Percentiles rank a stretch among this genome's conserved stretches.
phyloP scores from a whole-genome alignment of 2,888 invertebrate genomes.

The Aleiodes testaceus region DNA sequence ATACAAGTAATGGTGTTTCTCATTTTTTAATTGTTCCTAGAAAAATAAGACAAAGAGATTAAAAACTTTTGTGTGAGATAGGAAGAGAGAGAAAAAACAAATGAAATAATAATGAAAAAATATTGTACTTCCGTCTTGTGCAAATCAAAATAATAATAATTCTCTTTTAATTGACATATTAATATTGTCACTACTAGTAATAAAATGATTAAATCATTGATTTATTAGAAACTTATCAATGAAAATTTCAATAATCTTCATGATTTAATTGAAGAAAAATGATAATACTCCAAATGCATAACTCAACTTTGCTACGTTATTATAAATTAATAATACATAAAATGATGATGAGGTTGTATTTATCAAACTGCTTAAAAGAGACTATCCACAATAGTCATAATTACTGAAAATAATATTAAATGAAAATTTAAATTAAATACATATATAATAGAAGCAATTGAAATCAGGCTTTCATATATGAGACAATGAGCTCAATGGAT shows the following conservation, averaged over 20 bases:
- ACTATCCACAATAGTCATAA: constrained; percentile 26
- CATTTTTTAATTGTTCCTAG: constrained; percentile 24
- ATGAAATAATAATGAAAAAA: not conserved
- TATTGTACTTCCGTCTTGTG: constrained; percentile 22
- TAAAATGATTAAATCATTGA: not conserved
- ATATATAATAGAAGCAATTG: constrained; percentile 1
- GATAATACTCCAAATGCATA: constrained; percentile 14
- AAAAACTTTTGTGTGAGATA: not conserved
- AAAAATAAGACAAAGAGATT: no score
- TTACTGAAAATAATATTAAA: not conserved
- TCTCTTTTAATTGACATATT: not conserved
- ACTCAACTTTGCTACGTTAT: constrained; percentile 27
- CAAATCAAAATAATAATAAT: not conserved
- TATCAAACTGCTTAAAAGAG: constrained; percentile 12
- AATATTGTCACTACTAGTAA: constrained; percentile 8
- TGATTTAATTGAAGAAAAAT: not conserved
- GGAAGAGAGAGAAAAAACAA: not conserved
- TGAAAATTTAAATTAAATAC: constrained; percentile 4
- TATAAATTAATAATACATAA: no score
- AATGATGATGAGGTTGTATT: constrained; percentile 16
- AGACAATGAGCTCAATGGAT: not conserved
- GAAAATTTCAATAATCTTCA: not conserved
- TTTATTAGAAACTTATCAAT: constrained; percentile 6
- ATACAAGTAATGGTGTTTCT: constrained; percentile 16
- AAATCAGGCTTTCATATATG: not conserved